These are phyloP conservation scores for Brevimyrus niger DNA, from an alignment of 2,113 vertebrate species.

Conservation along the genomic window DNA sequence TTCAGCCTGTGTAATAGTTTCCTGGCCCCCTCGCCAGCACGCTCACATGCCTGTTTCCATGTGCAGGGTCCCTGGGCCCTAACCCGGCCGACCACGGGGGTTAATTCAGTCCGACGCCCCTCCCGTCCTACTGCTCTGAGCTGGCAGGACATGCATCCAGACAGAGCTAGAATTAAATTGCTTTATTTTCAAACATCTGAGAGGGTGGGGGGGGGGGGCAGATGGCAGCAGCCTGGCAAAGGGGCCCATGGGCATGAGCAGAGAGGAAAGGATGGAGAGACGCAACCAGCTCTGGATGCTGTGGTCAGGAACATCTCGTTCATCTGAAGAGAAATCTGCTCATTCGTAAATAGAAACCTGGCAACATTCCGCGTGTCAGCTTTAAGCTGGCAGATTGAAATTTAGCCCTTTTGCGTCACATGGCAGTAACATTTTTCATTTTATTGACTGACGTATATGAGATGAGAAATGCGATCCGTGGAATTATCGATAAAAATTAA, in stretches of 20 bases:
- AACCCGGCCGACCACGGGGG: neutral
- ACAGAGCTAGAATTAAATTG: neutral
- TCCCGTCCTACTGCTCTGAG: neutral
- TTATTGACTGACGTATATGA: slow-evolving; percentile 14
- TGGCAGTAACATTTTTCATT: neutral
- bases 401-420: slow-evolving; percentile 17
- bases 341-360: neutral
- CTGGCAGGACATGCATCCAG: neutral
- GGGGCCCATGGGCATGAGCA: neutral
- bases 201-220: neutral
- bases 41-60: neutral
- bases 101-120: neutral
- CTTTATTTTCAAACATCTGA: slow-evolving; percentile 11
- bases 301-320: neutral
- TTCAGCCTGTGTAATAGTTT: neutral
- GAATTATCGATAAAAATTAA: slow-evolving; percentile 16
- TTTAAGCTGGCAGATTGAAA: slow-evolving; percentile 21
- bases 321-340: neutral
- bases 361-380: neutral
- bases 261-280: neutral
- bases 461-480: slow-evolving; percentile 21
- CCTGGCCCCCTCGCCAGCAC: neutral
- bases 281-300: neutral
- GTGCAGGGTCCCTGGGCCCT: neutral
- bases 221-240: slow-evolving; percentile 4